Evolutionary conservation across 2,113 vertebrate species (phyloP).

Genomic region (Speoplatyrhinus poulsoni): DNA sequence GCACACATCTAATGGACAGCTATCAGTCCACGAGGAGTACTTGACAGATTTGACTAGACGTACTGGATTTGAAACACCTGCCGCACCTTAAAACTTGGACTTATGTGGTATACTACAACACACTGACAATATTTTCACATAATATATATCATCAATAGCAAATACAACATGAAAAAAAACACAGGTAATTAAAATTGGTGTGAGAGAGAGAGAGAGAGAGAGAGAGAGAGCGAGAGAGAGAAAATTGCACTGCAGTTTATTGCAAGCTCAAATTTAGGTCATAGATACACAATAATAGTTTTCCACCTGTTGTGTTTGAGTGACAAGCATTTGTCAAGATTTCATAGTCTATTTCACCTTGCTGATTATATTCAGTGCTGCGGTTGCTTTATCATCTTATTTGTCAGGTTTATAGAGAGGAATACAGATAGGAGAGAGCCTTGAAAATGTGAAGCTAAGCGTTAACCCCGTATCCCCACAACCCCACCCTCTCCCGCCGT

Average conservation of each 20-base stretch:
- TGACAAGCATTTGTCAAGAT: conserved; percentile 15
- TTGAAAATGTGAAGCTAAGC: conserved; percentile 61
- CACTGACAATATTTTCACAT: too few species aligned
- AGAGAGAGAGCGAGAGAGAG: conserved; percentile 3
- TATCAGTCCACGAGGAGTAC: too few species aligned
- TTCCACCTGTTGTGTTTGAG: conserved; percentile 15
- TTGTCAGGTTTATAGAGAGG: conserved; percentile 39
- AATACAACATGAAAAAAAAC: too few species aligned
- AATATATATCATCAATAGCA: too few species aligned
- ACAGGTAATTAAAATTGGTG: too few species aligned
- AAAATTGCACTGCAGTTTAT: conserved; percentile 3
- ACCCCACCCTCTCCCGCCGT: not conserved
- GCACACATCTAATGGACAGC: too few species aligned
- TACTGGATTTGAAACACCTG: too few species aligned
- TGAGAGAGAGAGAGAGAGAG: too few species aligned
- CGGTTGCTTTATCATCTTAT: conserved; percentile 35
- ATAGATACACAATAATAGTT: conserved; percentile 14
- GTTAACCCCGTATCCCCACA: conserved; percentile 33
- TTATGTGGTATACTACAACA: too few species aligned
- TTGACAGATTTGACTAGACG: too few species aligned
- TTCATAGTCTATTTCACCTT: conserved; percentile 1
- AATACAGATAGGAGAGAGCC: conserved; percentile 42
- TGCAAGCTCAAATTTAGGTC: conserved; percentile 23
- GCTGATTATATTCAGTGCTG: conserved; percentile 12
- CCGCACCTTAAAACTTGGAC: too few species aligned